Conservation (phyloP, 2,113 vertebrate species). For the Patagioenas fasciata region DNA sequence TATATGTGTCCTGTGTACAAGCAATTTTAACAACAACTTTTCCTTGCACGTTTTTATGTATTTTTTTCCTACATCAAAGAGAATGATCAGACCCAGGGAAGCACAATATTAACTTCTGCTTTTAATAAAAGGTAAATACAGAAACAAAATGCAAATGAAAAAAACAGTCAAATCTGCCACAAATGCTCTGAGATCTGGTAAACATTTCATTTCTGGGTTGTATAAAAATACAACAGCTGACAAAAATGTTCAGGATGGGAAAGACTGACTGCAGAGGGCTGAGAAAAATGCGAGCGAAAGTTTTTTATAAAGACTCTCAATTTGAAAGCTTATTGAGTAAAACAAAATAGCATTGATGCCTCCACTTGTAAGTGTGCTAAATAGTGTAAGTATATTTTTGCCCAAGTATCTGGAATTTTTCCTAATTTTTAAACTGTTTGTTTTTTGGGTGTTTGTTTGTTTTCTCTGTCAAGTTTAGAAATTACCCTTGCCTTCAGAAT, state of each 20-base stretch:
- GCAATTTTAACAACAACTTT: not conserved
- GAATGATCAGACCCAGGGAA: not conserved
- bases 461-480: not conserved
- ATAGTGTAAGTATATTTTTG: not conserved
- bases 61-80: not conserved
- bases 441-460: too few species aligned
- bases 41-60: not conserved
- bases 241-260: not conserved
- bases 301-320: not conserved
- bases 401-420: not conserved
- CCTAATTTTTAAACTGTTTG: not conserved
- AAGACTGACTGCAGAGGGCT: not conserved
- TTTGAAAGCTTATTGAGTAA: not conserved
- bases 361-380: not conserved
- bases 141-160: conserved; percentile 14
- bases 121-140: conserved; percentile 22
- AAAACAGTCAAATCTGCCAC: not conserved
- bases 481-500: not conserved
- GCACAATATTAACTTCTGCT: conserved; percentile 2
- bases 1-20: not conserved
- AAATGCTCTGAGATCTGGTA: conserved; percentile 16
- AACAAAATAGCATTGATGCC: not conserved
- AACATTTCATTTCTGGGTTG: not conserved
- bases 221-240: conserved; percentile 14
- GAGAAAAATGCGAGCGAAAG: not conserved